These are phyloP conservation scores for Sinhomidia bicolor DNA, from an alignment of 2,888 invertebrate genomes.

Conservation along the genomic window DNA sequence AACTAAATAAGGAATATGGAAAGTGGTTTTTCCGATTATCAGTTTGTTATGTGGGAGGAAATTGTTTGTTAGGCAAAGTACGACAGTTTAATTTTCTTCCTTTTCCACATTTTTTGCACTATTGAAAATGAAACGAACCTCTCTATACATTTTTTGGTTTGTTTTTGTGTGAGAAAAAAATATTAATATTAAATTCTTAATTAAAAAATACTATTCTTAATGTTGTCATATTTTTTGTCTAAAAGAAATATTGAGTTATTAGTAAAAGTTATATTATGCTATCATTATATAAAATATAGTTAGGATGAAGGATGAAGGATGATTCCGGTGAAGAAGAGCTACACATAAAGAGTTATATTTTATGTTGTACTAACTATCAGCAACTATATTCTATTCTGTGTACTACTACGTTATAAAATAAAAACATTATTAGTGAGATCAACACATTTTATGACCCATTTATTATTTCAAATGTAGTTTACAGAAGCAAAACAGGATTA, in stretches of 20 bases:
- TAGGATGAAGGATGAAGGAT: neutral
- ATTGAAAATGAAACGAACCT: neutral
- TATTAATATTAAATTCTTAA: neutral
- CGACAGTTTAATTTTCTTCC: neutral
- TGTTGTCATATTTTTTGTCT: neutral
- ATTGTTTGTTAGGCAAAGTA: no score
- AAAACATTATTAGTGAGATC: constrained; percentile 34
- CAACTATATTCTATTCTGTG: neutral
- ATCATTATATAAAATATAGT: neutral
- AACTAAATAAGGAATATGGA: no score
- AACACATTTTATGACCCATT: constrained; percentile 24
- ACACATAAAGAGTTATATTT: neutral
- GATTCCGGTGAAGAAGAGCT: neutral
- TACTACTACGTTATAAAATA: constrained; percentile 8
- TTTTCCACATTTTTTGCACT: neutral
- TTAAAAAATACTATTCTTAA: neutral
- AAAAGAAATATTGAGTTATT: no score
- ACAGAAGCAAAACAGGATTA: constrained; percentile 12
- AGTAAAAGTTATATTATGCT: no score
- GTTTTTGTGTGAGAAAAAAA: neutral
- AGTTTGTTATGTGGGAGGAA: no score
- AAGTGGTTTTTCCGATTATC: no score
- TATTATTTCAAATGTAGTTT: constrained; percentile 5
- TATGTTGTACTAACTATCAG: neutral
- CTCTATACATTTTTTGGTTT: neutral